Conservation (phyloP, 2,113 vertebrate species). For the Maccullochella peelii region DNA sequence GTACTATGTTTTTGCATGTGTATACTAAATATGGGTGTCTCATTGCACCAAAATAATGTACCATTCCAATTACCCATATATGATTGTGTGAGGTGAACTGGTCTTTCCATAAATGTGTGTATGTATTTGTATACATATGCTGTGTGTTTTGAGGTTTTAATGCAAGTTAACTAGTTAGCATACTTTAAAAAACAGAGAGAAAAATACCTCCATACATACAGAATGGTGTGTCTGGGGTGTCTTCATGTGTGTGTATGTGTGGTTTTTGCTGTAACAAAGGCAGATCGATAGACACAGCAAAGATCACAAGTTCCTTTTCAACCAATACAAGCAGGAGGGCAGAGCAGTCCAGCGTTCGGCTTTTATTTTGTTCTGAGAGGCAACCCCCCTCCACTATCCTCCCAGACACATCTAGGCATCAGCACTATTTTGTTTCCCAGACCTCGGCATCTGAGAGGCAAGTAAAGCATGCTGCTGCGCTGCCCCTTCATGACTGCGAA, state of each 20-base stretch:
- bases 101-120: neutral
- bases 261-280: neutral
- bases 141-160: neutral
- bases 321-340: conserved; percentile 3
- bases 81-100: neutral
- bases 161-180: neutral
- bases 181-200: neutral
- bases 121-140: neutral
- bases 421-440: conserved; percentile 38
- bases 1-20: neutral
- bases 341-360: neutral
- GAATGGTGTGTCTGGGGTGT: neutral
- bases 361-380: conserved; percentile 27
- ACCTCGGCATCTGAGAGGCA: conserved; percentile 15
- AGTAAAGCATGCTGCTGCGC: conserved; percentile 32
- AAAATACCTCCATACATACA: neutral
- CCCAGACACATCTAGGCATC: conserved; percentile 36
- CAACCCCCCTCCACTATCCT: neutral
- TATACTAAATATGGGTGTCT: neutral
- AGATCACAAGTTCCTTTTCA: conserved; percentile 29
- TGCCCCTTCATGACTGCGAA: conserved; percentile 28
- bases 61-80: neutral
- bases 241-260: neutral
- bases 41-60: neutral
- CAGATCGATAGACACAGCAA: conserved; percentile 12